phyloP scores from a whole-genome alignment of 1,140 invertebrate species.

The Cataglyphis hispanica region DNA sequence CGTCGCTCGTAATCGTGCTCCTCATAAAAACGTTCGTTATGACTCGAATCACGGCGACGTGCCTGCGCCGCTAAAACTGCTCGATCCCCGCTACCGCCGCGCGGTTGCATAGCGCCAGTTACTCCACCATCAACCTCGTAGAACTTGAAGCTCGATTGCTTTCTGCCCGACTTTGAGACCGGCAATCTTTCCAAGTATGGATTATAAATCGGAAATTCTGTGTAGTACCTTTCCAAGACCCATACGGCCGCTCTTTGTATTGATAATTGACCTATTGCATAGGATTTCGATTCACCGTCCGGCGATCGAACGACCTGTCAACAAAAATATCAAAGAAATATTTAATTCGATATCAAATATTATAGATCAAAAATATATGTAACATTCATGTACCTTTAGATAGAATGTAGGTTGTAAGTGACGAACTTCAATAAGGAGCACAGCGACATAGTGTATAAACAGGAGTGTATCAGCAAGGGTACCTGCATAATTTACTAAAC shows the following conservation, averaged over 20 bases:
- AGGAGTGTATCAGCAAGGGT: conserved; percentile 96
- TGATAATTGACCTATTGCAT: conserved; percentile 96
- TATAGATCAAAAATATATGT: conserved; percentile 7
- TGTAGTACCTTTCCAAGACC: conserved; percentile 97
- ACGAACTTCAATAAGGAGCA: conserved; percentile 96
- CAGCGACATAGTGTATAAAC: conserved; percentile 97
- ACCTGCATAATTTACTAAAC: conserved; percentile 95
- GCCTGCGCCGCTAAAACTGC: conserved; percentile 91
- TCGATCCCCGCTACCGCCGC: conserved; percentile 88
- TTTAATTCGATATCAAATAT: not conserved
- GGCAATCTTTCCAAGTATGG: conserved; percentile 97
- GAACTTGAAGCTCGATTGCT: conserved; percentile 96
- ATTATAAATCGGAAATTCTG: conserved; percentile 98
- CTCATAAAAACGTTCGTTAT: conserved; percentile 99
- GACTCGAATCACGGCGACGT: conserved; percentile 94
- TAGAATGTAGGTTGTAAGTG: conserved; percentile 96
- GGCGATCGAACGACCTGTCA: conserved; percentile 94
- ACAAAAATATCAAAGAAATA: conserved; percentile 31
- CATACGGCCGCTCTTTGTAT: conserved; percentile 98
- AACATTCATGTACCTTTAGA: conserved; percentile 89
- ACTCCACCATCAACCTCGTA: conserved; percentile 97
- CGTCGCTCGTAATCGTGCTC: conserved; percentile 98
- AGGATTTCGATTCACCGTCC: conserved; percentile 95
- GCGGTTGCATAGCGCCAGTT: conserved; percentile 90
- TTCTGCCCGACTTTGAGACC: conserved; percentile 93